These are phyloP conservation scores for Drosophila athabasca DNA, from an alignment of 1,140 invertebrate species.

Conservation along the genomic window DNA sequence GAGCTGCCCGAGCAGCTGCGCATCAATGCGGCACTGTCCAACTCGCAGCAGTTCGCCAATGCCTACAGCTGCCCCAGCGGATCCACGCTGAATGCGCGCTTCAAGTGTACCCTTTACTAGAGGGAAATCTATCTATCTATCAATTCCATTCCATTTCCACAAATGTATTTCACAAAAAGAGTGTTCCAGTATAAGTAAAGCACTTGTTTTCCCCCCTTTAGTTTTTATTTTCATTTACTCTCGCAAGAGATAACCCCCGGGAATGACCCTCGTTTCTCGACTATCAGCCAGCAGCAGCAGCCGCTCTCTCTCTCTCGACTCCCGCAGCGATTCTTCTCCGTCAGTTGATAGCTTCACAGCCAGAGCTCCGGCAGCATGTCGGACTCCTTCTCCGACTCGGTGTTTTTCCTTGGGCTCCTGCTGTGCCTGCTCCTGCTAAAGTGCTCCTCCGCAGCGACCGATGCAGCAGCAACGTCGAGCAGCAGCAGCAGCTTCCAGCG, in stretches of 20 bases:
- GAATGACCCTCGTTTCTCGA: too few relatives aligned
- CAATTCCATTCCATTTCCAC: too few relatives aligned
- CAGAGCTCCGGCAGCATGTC: conserved; percentile 62
- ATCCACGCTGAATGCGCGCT: conserved; percentile 90
- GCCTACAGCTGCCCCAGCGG: conserved; percentile 88
- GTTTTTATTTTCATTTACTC: too few relatives aligned
- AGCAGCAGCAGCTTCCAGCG: conserved; percentile 75
- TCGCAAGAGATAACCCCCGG: too few relatives aligned
- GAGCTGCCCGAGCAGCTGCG: conserved; percentile 88
- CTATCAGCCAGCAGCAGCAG: conserved; percentile 50
- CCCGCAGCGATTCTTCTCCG: background rate
- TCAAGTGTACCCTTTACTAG: conserved; percentile 87
- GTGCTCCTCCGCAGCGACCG: background rate
- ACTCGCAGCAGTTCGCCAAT: conserved; percentile 91
- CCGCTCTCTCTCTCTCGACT: conserved; percentile 3
- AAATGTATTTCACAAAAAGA: too few relatives aligned
- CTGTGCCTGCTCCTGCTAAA: conserved; percentile 5
- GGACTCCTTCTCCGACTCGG: conserved; percentile 3
- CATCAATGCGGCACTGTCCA: conserved; percentile 92
- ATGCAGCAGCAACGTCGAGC: conserved; percentile 33
- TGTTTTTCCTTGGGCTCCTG: conserved; percentile 10
- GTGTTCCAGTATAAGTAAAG: too few relatives aligned
- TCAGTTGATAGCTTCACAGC: conserved; percentile 39
- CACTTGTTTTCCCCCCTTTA: too few relatives aligned
- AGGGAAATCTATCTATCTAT: background rate